Base-by-base conservation (phyloP, 2,797 vertebrate genomes). In the Phylloscopus collybita region DNA sequence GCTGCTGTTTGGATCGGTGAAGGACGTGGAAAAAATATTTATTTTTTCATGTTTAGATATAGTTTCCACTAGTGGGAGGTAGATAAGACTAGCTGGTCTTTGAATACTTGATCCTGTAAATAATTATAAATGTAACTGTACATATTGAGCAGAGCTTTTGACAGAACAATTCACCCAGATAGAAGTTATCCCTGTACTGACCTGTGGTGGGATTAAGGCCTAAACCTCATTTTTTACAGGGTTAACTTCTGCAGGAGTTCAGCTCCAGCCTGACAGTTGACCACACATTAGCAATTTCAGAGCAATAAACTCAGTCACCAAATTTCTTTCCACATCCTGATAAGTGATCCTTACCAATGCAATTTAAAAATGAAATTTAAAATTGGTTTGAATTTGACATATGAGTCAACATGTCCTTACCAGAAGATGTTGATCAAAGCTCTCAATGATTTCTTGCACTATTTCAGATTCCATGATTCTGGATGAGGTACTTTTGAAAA, bases 41-140 rank as follows among this genome's bases (percentile, higher is more conserved):
- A 66, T 90, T 93, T 51, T 71, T 74, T 69, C 57, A 42, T 59
- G 45, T 80, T 92, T 69, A 76, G 64, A 54, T 88, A 86, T 0
- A 71, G 74, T 59, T 95, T 92, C 86, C 88, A 89, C 59, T 80
- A 87, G 83, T 69, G 95, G 94, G 96, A 97, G 96, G 96, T 96
- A 97, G 95, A 82, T 96, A 96, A 69, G 34, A 91, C 94, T 88
- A 84, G 88, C 93, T 96, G 91, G 93, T 96, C 94, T 92, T 44
- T 75, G 87, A 96, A 93, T 90, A 82, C 70, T 92, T 85, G 44
- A 93, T 95, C 62, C 54, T 75, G 89, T 92, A 86, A 90, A 89
- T 76, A 86, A 90, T 85, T 75, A 85, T 70, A 61, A 80, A 94
- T 32, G 5, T 61, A 80, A 78, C 86, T 71, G 61, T 71, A 93